phyloP scores from a whole-genome alignment of 2,888 invertebrate species.

The Mimas tiliae region DNA sequence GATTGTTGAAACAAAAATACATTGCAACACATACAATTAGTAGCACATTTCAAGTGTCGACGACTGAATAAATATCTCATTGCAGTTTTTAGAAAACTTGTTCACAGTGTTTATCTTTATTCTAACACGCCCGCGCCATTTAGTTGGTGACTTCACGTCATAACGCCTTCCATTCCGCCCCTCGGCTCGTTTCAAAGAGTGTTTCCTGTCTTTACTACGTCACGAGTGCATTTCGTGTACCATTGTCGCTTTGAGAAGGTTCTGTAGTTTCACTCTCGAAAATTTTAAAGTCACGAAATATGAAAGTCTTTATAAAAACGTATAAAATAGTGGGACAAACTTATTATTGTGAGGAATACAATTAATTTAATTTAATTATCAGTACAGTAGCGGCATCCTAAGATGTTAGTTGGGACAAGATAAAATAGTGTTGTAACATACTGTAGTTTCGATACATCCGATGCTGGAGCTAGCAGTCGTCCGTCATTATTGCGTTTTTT shows the following conservation, averaged over 20 bases:
- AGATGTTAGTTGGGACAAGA: too few species aligned
- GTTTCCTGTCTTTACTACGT: conserved; percentile 42
- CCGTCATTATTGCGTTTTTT: too few species aligned
- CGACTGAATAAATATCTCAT: conserved; percentile 31
- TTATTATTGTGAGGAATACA: too few species aligned
- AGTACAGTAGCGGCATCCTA: neutral
- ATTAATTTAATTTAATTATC: too few species aligned
- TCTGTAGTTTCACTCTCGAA: conserved; percentile 4
- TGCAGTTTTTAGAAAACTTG: conserved; percentile 2
- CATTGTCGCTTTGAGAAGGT: conserved; percentile 26
- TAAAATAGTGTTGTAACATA: too few species aligned
- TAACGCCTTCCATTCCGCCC: conserved; percentile 38
- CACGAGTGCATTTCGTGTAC: conserved; percentile 42
- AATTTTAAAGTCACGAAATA: conserved; percentile 8
- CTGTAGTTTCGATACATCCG: too few species aligned
- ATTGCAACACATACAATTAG: too few species aligned
- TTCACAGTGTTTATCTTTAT: conserved; percentile 33
- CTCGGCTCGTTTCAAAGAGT: conserved; percentile 25
- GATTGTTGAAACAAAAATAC: too few species aligned
- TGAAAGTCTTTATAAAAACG: conserved; percentile 13
- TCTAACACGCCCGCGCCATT: conserved; percentile 35
- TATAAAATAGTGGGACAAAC: conserved; percentile 16
- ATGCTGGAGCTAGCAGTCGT: too few species aligned
- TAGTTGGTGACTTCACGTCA: conserved; percentile 25
- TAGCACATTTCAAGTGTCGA: too few species aligned